Evolutionary conservation across 2,797 vertebrate species (phyloP).

Genomic region (Lepus oiostolus): DNA sequence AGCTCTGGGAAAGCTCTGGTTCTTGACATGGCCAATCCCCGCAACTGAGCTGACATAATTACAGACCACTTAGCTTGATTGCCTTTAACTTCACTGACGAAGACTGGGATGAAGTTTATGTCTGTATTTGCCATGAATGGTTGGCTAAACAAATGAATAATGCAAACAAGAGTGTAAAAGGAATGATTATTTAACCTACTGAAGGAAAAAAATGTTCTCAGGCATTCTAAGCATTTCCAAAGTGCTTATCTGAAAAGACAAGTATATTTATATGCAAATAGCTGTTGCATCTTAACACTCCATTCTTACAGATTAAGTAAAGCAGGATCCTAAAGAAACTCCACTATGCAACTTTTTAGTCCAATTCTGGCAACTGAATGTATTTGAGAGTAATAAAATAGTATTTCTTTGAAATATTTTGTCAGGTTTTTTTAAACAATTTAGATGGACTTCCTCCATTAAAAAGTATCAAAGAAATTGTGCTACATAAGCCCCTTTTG

Average conservation of each 20-base stretch:
- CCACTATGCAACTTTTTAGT: slow-evolving; percentile 45
- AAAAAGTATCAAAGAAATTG: slow-evolving; percentile 57
- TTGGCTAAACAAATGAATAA: slow-evolving; percentile 48
- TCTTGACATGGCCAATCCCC: slow-evolving; percentile 13
- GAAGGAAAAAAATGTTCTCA: slow-evolving; percentile 53
- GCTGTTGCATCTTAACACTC: slow-evolving; percentile 45
- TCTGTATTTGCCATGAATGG: slow-evolving; percentile 19
- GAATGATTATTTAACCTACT: slow-evolving; percentile 44
- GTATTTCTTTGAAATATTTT: slow-evolving; percentile 66
- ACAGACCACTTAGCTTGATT: slow-evolving; percentile 33
- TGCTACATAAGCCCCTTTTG: slow-evolving; percentile 44
- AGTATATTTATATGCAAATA: slow-evolving; percentile 68
- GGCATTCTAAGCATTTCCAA: slow-evolving; percentile 61
- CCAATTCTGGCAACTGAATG: slow-evolving; percentile 64
- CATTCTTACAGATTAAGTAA: slow-evolving; percentile 69
- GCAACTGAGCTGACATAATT: slow-evolving; percentile 60
- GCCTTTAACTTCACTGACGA: not conserved
- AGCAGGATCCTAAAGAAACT: slow-evolving; percentile 64
- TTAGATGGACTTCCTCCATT: slow-evolving; percentile 47
- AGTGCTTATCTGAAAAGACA: slow-evolving; percentile 63
- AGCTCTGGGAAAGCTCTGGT: slow-evolving; percentile 44
- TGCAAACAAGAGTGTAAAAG: slow-evolving; percentile 50
- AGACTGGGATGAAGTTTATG: slow-evolving; percentile 4
- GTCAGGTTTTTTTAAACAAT: slow-evolving; percentile 66
- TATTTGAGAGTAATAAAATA: slow-evolving; percentile 63